Evolutionary conservation across 2,888 invertebrate species (phyloP).

Genomic region (Bhutanitis thaidina): DNA sequence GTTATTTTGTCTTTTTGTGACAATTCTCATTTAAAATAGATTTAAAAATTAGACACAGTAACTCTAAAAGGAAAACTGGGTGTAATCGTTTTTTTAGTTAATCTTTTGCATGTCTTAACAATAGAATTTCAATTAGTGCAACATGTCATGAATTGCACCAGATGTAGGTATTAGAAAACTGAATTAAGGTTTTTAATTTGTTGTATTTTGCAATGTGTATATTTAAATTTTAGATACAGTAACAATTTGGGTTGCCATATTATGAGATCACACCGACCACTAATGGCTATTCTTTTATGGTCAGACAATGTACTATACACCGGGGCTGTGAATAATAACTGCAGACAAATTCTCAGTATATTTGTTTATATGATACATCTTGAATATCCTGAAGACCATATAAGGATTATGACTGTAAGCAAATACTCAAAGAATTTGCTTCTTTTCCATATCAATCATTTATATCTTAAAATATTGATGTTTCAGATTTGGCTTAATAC

Average conservation of each 20-base stretch:
- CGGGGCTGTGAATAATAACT: constrained; percentile 52
- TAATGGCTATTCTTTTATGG: constrained; percentile 61
- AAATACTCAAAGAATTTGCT: no score
- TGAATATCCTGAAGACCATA: constrained; percentile 54
- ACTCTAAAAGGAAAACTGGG: no score
- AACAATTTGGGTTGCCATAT: constrained; percentile 49
- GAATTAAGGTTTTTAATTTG: no score
- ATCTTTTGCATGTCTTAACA: no score
- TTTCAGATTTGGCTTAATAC: constrained; percentile 64
- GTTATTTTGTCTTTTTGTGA: not conserved
- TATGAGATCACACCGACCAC: constrained; percentile 56
- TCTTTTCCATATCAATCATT: no score
- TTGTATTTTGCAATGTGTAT: no score
- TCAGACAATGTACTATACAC: constrained; percentile 50
- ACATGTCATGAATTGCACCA: no score
- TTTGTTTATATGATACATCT: constrained; percentile 58
- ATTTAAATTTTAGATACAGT: constrained; percentile 43
- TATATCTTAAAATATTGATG: constrained; percentile 13
- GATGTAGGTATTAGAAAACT: no score
- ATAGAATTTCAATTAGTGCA: no score
- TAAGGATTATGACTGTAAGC: constrained; percentile 58
- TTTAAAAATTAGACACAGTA: no score
- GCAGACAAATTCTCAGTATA: constrained; percentile 55
- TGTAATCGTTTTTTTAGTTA: no score
- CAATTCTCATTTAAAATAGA: no score